phyloP scores from a whole-genome alignment of 1,140 invertebrate species.

The Drosophila nigrodunni region DNA sequence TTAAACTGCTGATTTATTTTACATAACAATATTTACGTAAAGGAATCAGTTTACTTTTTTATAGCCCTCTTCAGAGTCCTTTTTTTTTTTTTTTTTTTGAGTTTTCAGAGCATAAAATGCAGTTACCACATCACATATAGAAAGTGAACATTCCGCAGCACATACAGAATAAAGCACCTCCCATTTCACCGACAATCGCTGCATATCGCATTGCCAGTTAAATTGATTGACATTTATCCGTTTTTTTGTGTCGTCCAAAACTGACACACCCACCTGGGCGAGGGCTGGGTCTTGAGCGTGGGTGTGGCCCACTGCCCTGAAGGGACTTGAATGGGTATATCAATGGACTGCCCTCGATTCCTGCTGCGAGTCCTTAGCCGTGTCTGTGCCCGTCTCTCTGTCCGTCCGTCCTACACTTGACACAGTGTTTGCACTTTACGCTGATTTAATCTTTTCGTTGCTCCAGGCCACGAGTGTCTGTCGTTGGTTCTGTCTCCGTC shows the following conservation, averaged over 20 bases:
- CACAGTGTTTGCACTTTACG: constrained; percentile 78
- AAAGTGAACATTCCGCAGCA: constrained; percentile 2
- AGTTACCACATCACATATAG: constrained; percentile 20
- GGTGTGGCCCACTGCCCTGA: constrained; percentile 2
- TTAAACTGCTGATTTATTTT: too few species aligned
- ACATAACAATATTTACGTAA: too few species aligned
- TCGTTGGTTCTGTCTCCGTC: constrained; percentile 17
- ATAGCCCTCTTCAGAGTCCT: too few species aligned
- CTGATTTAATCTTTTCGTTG: constrained; percentile 75
- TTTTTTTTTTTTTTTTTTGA: too few species aligned
- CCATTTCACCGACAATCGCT: constrained; percentile 43
- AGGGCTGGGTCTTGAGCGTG: too few species aligned
- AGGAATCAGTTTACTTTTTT: too few species aligned
- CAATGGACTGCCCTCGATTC: constrained; percentile 43
- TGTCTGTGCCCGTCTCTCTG: constrained; percentile 18
- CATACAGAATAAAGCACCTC: not conserved
- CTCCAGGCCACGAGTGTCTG: constrained; percentile 57
- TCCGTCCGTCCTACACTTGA: constrained; percentile 64
- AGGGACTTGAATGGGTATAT: constrained; percentile 43
- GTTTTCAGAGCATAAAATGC: not conserved
- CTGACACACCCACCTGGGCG: constrained; percentile 24
- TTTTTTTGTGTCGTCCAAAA: constrained; percentile 47
- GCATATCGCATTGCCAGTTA: constrained; percentile 70
- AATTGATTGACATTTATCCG: constrained; percentile 80
- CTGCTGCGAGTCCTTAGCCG: constrained; percentile 45